phyloP scores from a whole-genome alignment of 2,888 invertebrate genomes.

The Volucella zonaria region DNA sequence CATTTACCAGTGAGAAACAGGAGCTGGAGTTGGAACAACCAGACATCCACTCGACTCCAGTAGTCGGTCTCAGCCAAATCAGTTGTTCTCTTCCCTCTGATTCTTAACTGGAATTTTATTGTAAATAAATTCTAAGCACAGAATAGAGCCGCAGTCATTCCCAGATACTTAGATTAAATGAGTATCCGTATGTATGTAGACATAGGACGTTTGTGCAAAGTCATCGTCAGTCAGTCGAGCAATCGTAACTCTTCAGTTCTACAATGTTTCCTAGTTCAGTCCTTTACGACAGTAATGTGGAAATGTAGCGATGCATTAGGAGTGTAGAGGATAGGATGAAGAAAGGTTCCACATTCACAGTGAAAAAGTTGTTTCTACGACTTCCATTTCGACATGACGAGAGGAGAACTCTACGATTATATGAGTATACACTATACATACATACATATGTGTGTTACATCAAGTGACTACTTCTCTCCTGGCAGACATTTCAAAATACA shows the following conservation, averaged over 20 bases:
- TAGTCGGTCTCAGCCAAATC: slow-evolving; percentile 19
- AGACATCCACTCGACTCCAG: neutral
- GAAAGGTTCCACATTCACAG: slow-evolving; percentile 20
- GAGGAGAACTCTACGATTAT: slow-evolving; percentile 34
- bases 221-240: too few relatives aligned
- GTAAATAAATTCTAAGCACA: slow-evolving; percentile 53
- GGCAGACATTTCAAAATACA: slow-evolving; percentile 48
- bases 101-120: slow-evolving; percentile 46
- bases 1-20: neutral
- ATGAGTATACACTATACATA: too few relatives aligned
- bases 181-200: too few relatives aligned
- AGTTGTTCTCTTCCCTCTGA: slow-evolving; percentile 32
- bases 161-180: neutral
- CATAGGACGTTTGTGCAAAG: too few relatives aligned
- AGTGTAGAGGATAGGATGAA: neutral
- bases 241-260: too few relatives aligned
- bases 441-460: slow-evolving; percentile 39
- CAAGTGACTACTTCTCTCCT: slow-evolving; percentile 43
- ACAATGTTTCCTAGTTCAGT: too few relatives aligned
- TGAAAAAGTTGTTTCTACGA: slow-evolving; percentile 24
- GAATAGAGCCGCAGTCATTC: slow-evolving; percentile 36
- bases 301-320: too few relatives aligned
- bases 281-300: too few relatives aligned
- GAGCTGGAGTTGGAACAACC: neutral
- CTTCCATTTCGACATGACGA: slow-evolving; percentile 54